Evolutionary conservation across 2,113 vertebrate species (phyloP).

Genomic region (Muntiacus reevesi): DNA sequence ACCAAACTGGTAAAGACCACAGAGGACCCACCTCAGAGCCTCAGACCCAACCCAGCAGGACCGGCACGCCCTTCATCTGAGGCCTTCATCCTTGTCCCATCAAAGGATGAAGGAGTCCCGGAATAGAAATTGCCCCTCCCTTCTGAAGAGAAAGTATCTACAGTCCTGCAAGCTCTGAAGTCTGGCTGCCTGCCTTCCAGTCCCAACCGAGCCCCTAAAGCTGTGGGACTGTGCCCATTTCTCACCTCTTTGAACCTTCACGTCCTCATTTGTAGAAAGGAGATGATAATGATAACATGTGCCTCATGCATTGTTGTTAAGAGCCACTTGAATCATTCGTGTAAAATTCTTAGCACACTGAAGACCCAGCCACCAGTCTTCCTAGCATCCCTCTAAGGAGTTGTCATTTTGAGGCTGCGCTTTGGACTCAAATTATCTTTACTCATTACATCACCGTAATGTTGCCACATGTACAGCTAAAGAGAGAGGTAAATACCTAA

Average conservation of each 20-base stretch:
- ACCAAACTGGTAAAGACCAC: background rate
- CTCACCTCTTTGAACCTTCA: background rate
- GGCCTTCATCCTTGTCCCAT: background rate
- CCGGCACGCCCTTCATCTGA: background rate
- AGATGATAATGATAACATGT: background rate
- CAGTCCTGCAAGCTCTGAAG: background rate
- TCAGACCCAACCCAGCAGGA: background rate
- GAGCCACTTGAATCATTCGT: background rate
- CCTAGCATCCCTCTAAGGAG: background rate
- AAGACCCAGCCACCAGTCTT: background rate
- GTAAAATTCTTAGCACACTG: background rate
- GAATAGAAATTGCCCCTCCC: background rate
- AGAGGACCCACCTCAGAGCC: background rate
- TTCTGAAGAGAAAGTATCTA: background rate
- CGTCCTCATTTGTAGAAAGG: background rate
- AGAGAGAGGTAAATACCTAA: constrained; percentile 7
- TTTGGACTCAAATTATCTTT: constrained; percentile 17
- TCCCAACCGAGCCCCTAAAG: background rate
- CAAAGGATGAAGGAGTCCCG: background rate
- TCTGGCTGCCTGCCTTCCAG: background rate
- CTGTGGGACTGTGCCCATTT: background rate
- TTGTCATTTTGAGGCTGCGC: background rate
- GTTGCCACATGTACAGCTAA: constrained; percentile 21
- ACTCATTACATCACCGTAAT: constrained; percentile 8
- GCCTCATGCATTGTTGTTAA: background rate